Percentiles rank a stretch among this genome's conserved stretches.
phyloP scores from a whole-genome alignment of 1,140 invertebrate genomes.

The Coenobita brevimanus region DNA sequence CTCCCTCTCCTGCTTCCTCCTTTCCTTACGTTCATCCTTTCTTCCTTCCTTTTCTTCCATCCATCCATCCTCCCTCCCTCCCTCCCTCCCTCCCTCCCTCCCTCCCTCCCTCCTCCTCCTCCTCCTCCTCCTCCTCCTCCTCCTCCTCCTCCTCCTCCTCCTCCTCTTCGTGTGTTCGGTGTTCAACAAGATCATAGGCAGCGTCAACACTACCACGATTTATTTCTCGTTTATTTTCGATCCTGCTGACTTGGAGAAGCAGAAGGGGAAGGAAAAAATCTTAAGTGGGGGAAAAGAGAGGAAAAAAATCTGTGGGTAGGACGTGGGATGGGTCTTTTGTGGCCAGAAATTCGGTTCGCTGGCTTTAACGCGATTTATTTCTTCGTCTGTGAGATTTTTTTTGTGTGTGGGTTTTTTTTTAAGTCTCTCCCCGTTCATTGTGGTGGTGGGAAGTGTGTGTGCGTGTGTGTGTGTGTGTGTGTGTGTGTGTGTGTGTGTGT shows the following conservation, averaged over 20 bases:
- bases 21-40: background rate
- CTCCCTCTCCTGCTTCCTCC: too few species aligned
- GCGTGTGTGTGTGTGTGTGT: conserved; percentile 10
- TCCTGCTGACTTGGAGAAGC: too few species aligned
- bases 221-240: background rate
- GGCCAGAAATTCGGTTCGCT: too few species aligned
- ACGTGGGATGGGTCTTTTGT: too few species aligned
- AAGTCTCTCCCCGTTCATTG: background rate
- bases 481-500: too few species aligned
- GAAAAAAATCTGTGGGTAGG: too few species aligned
- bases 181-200: too few species aligned
- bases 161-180: too few species aligned
- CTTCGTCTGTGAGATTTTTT: conserved; percentile 1
- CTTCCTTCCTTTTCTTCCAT: background rate
- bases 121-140: background rate
- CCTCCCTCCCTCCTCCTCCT: background rate
- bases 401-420: background rate
- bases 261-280: too few species aligned
- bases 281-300: too few species aligned
- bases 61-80: background rate
- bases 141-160: background rate
- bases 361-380: too few species aligned
- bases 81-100: background rate
- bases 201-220: too few species aligned
- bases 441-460: background rate